Percentiles rank a stretch among this genome's conserved stretches.
phyloP scores from a whole-genome alignment of 2,888 invertebrate species.

The Macrophya annulata region DNA sequence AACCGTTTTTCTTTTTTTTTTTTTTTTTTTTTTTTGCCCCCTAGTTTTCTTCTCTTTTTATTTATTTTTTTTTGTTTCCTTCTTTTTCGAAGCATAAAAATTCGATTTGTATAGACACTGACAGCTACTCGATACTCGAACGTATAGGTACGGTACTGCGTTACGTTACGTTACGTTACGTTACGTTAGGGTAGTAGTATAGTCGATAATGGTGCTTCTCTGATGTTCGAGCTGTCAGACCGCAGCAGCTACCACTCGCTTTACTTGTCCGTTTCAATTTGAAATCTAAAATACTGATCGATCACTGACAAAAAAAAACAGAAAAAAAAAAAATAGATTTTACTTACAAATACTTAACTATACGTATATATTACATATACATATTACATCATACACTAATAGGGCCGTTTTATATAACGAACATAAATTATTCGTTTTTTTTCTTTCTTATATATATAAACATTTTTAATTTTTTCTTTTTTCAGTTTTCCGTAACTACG shows the following conservation, averaged over 20 bases:
- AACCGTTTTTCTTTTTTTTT: neutral
- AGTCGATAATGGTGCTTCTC: slow-evolving; percentile 1
- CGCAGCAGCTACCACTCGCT: slow-evolving; percentile 2
- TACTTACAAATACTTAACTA: too few species aligned
- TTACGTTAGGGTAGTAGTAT: slow-evolving; percentile 21
- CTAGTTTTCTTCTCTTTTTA: neutral
- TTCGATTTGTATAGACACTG: slow-evolving; percentile 68
- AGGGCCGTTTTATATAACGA: too few species aligned
- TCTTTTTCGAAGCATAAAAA: slow-evolving; percentile 64
- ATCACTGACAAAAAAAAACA: slow-evolving; percentile 4
- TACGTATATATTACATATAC: too few species aligned
- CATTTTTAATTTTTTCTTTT: neutral
- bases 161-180: neutral
- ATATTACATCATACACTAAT: too few species aligned
- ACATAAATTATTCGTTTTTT: neutral
- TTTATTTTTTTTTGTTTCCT: neutral
- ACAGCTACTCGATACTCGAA: slow-evolving; percentile 73
- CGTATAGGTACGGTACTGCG: slow-evolving; percentile 34
- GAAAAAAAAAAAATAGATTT: too few species aligned
- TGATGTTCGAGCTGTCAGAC: slow-evolving; percentile 27
- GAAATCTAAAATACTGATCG: neutral
- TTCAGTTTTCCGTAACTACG: neutral
- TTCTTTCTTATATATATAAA: neutral
- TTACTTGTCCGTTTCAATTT: slow-evolving; percentile 43
- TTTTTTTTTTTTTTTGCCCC: neutral